Base-by-base conservation (phyloP, 2,797 vertebrate genomes). In the Pipistrellus kuhlii region DNA sequence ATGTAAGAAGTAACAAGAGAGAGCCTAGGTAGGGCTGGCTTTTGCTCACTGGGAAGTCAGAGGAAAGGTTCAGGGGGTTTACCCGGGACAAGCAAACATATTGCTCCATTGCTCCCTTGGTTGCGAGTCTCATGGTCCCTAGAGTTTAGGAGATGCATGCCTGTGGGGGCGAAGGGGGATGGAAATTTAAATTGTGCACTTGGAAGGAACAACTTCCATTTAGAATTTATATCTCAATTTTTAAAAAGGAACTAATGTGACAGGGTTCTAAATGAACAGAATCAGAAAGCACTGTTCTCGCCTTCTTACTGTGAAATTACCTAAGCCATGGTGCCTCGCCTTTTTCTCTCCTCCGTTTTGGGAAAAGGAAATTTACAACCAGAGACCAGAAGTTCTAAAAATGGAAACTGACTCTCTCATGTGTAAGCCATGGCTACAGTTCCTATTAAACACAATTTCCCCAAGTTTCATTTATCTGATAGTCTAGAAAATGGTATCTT, bases 401-500 rank as follows among this genome's bases (percentile, higher is more conserved):
- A 23, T 3, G 85, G 44, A 95, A 94, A 41, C n/a, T 48, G 41
- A 27, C 64, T 15, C 41, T 69, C 77, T 69, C n/a, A 62, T 32
- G 38, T 80, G n/a, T 13, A 92, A 96, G 71, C 25, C 5, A 3
- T 32, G 46, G 55, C 68, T 71, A 30, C 53, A 11, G 23, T 7
- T 72, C 8, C 30, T 44, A n/a, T 48, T 95, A 93, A 86, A 32
- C 27, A 3, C 80, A 84, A 55, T 73, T 69, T 7, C 3, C 46
- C 91, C 44, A 35, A 75, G 76, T 35, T 10, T 75, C 66, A 86
- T 72, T 35, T 11, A 25, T 73, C 30, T 32, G 66, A 27, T 44
- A 30, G 4, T 66, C 48, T 69, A 41, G 85, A 91, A 85, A 88
- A 78, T 27, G 18, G 32, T 76, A 96, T 97, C 93, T 85, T 77